These are phyloP conservation scores for Zeuzera pyrina DNA, from an alignment of 2,888 invertebrate species.

Conservation along the genomic window DNA sequence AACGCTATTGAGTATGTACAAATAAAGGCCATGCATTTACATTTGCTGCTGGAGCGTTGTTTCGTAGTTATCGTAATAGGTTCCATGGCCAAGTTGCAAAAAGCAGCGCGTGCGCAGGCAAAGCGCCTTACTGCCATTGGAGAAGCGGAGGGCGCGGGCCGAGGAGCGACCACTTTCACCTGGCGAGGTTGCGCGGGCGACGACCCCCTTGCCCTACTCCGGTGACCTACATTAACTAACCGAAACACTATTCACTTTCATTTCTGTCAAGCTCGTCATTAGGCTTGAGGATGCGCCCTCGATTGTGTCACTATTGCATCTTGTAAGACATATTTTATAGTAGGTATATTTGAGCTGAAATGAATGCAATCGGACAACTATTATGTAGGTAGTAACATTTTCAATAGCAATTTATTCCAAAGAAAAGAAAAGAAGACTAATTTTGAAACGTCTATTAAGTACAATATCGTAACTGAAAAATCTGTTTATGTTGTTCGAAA, in stretches of 20 bases:
- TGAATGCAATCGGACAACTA: background rate
- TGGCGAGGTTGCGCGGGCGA: conserved; percentile 69
- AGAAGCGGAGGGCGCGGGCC: conserved; percentile 33
- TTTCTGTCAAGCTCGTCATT: conserved; percentile 56
- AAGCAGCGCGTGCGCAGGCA: conserved; percentile 57
- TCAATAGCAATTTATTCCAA: no score
- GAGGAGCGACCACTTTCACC: conserved; percentile 65
- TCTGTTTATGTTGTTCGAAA: no score
- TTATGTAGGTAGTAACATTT: no score
- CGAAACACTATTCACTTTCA: conserved; percentile 67
- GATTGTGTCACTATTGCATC: conserved; percentile 26
- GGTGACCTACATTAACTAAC: conserved; percentile 62
- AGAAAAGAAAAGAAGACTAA: no score
- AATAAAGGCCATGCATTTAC: conserved; percentile 60
- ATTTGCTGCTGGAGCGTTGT: conserved; percentile 55
- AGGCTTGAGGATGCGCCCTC: conserved; percentile 58
- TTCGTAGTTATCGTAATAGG: conserved; percentile 67
- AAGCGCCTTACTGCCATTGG: conserved; percentile 42
- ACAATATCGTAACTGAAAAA: no score
- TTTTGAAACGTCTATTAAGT: no score
- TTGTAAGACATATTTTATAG: background rate
- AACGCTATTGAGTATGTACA: conserved; percentile 38
- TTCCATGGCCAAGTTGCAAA: conserved; percentile 72
- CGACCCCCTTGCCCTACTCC: conserved; percentile 70
- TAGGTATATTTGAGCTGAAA: background rate